Evolutionary conservation across 2,888 invertebrate genomes (phyloP).

Genomic region (Iselma pallidipennis): DNA sequence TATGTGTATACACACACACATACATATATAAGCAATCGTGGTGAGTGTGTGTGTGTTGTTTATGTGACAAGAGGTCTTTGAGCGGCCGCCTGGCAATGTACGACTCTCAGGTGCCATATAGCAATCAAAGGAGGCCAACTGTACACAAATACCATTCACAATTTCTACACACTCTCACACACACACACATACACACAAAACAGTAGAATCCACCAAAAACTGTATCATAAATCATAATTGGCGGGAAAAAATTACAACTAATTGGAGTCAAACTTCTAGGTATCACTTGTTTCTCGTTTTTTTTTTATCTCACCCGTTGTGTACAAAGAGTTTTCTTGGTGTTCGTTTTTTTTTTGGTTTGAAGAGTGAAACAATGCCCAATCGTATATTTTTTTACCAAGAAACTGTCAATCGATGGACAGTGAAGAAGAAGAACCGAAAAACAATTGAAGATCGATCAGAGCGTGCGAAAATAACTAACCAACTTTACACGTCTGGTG

Average conservation of each 20-base stretch:
- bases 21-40: not conserved
- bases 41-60: conserved; percentile 22
- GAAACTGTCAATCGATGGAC: not conserved
- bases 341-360: not conserved
- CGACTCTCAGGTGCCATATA: conserved; percentile 33
- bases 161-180: not conserved
- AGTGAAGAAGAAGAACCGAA: not conserved
- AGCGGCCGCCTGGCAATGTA: conserved; percentile 31
- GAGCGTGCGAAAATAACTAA: conserved; percentile 55
- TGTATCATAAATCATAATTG: no score
- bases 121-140: conserved; percentile 25
- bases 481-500: conserved; percentile 55
- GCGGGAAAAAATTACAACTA: no score
- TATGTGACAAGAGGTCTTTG: conserved; percentile 38
- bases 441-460: not conserved
- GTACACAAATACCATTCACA: not conserved
- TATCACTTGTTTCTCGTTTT: no score
- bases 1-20: no score
- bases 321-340: no score
- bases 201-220: no score
- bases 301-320: no score
- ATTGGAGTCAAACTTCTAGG: no score
- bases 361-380: not conserved
- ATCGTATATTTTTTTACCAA: not conserved
- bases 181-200: no score